phyloP scores from a whole-genome alignment of 2,888 invertebrate species.

The Lysandra coridon region DNA sequence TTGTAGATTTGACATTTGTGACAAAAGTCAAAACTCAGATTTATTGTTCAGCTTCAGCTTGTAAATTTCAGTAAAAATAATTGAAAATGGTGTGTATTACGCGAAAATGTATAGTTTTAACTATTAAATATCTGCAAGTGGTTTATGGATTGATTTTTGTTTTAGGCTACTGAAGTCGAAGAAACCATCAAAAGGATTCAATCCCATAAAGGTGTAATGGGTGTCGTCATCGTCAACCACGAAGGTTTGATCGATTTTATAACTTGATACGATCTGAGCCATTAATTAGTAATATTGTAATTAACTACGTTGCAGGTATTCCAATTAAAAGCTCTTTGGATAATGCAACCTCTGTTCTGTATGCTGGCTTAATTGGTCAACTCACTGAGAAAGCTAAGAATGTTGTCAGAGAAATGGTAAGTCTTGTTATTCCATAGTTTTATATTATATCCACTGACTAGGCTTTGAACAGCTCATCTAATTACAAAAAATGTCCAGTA shows the following conservation, averaged over 20 bases:
- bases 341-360: slow-evolving; percentile 97
- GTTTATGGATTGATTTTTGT: slow-evolving; percentile 39
- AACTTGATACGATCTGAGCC: slow-evolving; percentile 34
- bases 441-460: neutral
- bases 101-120: neutral
- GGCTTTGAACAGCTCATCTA: neutral
- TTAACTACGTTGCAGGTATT: slow-evolving; percentile 81
- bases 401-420: slow-evolving; percentile 92
- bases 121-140: neutral
- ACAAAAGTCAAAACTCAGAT: neutral
- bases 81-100: neutral
- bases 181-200: slow-evolving; percentile 98
- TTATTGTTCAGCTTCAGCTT: neutral
- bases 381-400: slow-evolving; percentile 95
- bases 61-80: neutral
- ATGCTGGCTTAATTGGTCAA: slow-evolving; percentile 95
- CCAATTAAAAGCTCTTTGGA: slow-evolving; percentile 96
- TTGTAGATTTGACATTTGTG: neutral
- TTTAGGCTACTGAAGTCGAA: slow-evolving; percentile 92
- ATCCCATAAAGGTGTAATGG: slow-evolving; percentile 97
- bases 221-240: slow-evolving; percentile 96
- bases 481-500: neutral
- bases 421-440: slow-evolving; percentile 35
- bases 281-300: slow-evolving; percentile 23
- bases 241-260: slow-evolving; percentile 88